These are phyloP conservation scores for Drepana falcataria DNA, from an alignment of 2,888 invertebrate genomes.

Conservation along the genomic window DNA sequence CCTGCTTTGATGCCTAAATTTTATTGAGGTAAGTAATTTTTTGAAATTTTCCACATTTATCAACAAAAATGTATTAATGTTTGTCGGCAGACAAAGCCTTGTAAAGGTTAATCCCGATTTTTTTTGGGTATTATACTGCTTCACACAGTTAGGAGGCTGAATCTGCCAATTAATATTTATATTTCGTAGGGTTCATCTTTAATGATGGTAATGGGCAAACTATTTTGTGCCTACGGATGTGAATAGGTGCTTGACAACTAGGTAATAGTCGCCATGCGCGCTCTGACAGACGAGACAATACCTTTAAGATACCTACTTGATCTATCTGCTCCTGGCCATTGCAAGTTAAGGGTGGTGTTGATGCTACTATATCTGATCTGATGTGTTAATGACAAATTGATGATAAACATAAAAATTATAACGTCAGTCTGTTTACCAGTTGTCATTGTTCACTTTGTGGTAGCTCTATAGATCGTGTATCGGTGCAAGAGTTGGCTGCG, in stretches of 20 bases:
- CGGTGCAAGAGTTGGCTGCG: too few species aligned
- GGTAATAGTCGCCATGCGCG: constrained; percentile 62
- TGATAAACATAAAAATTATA: too few species aligned
- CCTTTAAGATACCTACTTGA: constrained; percentile 7
- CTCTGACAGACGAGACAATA: constrained; percentile 40
- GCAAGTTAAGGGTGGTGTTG: too few species aligned
- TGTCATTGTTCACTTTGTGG: too few species aligned
- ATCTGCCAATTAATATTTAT: constrained; percentile 9
- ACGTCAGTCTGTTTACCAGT: too few species aligned
- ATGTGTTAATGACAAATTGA: too few species aligned
- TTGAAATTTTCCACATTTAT: constrained; percentile 5
- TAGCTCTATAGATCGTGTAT: too few species aligned
- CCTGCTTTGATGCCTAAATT: constrained; percentile 70
- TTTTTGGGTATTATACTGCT: constrained; percentile 23
- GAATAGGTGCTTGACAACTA: constrained; percentile 14
- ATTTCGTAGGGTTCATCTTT: constrained; percentile 4
- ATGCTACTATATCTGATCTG: too few species aligned
- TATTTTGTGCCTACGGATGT: background rate
- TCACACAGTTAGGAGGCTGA: constrained; percentile 2
- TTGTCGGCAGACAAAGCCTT: constrained; percentile 59
- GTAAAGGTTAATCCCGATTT: constrained; percentile 61
- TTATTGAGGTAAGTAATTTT: constrained; percentile 62
- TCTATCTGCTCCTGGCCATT: too few species aligned
- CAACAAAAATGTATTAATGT: constrained; percentile 30
- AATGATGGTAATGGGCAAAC: background rate